Base-by-base conservation (phyloP, 2,113 vertebrate genomes). In the Cheilinus undulatus region DNA sequence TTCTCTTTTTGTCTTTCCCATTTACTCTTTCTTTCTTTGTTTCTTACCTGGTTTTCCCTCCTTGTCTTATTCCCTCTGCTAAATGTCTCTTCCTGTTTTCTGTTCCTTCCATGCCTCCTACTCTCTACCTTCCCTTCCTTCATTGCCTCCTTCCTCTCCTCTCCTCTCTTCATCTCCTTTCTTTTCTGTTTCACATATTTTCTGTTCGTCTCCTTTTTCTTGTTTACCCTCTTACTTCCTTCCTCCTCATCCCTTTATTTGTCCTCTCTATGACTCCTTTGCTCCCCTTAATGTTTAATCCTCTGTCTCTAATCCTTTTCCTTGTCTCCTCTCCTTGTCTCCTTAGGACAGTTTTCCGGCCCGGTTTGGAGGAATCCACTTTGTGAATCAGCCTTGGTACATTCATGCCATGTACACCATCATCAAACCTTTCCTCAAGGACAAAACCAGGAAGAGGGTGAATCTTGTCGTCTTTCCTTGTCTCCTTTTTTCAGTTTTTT, bases 391-490 rank as follows among this genome's bases (percentile, higher is more conserved):
- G 81, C 98, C 98, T 0, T 99, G 98, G 98, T 99, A 98, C 82
- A 99, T 99, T 69, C 97, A 99, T 72, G 98, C 98, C 78, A 92
- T 99, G 72, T 99, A 96, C 91, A 99, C 98, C 64, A 97, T 99
- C 85, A 99, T 99, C 88, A 94, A 97, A 7, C 97, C 98, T 14
- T 99, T 99, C 89, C 93, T 99, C 63, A 99, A 99, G 81, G 98
- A 99, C 94, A 99, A 99, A 93, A 99, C 97, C 76, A 93, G 98
- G 69, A 99, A 99, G 94, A 92, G 98, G 96, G 98, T 99, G 94
- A 92, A 74, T 15, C 50, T 28, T 26, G 14, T n/a, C 13, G 14
- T 38, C 36, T 38, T 38, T 3, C 6, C 26, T 61, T 4, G 0
- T 23, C 0, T 27, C 23, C 3, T 8, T 7, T 15, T 14, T 19